Base-by-base conservation (phyloP, 2,888 invertebrate genomes). In the Alsophila aescularia region DNA sequence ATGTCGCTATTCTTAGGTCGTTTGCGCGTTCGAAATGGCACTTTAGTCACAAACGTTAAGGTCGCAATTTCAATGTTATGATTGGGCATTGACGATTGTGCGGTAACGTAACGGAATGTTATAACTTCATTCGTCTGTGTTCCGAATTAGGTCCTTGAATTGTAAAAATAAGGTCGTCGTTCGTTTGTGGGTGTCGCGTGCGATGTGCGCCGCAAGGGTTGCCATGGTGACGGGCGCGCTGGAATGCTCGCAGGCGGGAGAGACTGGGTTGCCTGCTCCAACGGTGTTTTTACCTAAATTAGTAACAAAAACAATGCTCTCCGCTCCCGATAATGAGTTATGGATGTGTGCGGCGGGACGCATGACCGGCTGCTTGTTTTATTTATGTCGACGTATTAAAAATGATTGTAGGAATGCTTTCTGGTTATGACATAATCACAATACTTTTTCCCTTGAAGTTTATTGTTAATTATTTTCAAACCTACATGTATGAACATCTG, bases 181-280 rank as follows among this genome's bases (percentile, higher is more conserved):
- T 90, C 78, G 85, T 73, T 71, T 73, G 83, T 59, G 15, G 62
- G 66, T 53, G 69, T 65, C 32, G 66, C 71, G 73, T 77, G 68
- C 76, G 77, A 75, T 77, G 79, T 73, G 72, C 64, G 71, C 70
- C 70, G 81, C 27, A 36, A 67, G 78, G 83, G 93, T 93, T 88
- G 84, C 92, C 89, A 93, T 93, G 91, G 92, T 86, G 90, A 93
- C 93, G 73, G 79, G 75, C 72, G 81, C 83, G 83, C 80, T 85
- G 87, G 88, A 88, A 88, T 88, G 85, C 83, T 74, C 66, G 72
- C 72, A 66, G 71, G 65, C 68, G 70, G 60, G 58, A 62, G 73
- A 69, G 66, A 70, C 80, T 77, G 85, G 79, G 85, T 81, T 87
- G 79, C 83, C 79, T 75, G 79, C 73, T 76, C 73, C 59, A 56